These are phyloP conservation scores for Drosophila neonasuta DNA, from an alignment of 2,888 invertebrate species.

Conservation along the genomic window DNA sequence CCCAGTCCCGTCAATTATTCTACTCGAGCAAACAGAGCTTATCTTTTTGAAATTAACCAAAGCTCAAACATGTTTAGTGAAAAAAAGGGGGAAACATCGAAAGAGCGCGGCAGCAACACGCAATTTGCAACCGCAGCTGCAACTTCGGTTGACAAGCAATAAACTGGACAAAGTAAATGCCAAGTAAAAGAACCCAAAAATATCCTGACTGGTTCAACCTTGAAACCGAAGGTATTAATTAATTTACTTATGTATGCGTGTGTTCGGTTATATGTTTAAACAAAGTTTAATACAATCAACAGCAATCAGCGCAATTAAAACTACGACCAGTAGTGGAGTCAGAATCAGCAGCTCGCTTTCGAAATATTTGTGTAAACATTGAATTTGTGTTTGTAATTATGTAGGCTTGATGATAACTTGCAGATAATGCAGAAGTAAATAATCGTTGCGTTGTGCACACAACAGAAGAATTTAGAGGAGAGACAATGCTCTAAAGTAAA, in stretches of 20 bases:
- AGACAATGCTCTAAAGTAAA: neutral
- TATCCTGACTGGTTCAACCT: neutral
- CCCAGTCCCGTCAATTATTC: neutral
- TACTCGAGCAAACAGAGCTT: conserved; percentile 42
- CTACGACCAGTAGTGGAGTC: neutral
- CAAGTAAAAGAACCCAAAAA: neutral
- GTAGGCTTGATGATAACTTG: conserved; percentile 71
- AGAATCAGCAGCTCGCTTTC: conserved; percentile 46
- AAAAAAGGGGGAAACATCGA: conserved; percentile 24
- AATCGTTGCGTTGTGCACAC: conserved; percentile 22
- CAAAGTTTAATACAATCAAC: too few species aligned
- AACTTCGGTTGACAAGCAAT: conserved; percentile 1
- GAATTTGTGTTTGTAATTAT: conserved; percentile 75
- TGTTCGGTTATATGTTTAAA: neutral
- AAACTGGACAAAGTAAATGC: neutral
- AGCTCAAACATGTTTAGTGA: conserved; percentile 44
- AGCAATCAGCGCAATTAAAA: conserved; percentile 51
- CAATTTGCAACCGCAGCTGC: conserved; percentile 15
- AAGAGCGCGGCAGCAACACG: conserved; percentile 49
- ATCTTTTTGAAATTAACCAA: conserved; percentile 54
- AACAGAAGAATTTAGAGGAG: neutral
- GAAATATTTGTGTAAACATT: conserved; percentile 75
- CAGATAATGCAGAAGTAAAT: conserved; percentile 74
- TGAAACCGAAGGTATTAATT: neutral
- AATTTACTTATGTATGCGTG: neutral